phyloP scores from a whole-genome alignment of 1,140 invertebrate species.

The Lasioglossum albipes region DNA sequence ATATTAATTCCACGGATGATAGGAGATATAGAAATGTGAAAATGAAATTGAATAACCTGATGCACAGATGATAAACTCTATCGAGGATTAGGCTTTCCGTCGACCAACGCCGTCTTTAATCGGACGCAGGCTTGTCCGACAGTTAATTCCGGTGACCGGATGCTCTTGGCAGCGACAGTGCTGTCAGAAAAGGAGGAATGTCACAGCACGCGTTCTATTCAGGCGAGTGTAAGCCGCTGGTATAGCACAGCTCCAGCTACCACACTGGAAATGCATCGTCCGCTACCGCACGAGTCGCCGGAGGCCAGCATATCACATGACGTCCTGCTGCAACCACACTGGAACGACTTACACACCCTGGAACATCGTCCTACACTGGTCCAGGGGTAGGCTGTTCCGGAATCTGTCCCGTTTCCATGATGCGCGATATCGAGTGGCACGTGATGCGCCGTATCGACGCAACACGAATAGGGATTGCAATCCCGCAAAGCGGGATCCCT shows the following conservation, averaged over 20 bases:
- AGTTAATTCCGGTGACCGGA: too few relatives aligned
- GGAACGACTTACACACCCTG: background rate
- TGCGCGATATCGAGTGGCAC: background rate
- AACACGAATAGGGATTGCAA: too few relatives aligned
- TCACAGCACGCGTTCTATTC: constrained; percentile 39
- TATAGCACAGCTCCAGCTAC: constrained; percentile 34
- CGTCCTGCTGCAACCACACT: constrained; percentile 14
- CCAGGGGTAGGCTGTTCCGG: background rate
- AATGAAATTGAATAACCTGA: too few relatives aligned
- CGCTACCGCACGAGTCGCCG: constrained; percentile 46
- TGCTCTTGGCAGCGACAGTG: too few relatives aligned
- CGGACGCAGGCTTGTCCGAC: too few relatives aligned
- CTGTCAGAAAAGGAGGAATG: constrained; percentile 37
- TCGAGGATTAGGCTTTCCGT: too few relatives aligned
- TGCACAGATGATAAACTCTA: too few relatives aligned
- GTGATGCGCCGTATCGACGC: too few relatives aligned
- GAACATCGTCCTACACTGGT: background rate
- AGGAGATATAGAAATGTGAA: too few relatives aligned
- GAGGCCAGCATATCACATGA: constrained; percentile 35
- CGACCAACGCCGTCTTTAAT: too few relatives aligned
- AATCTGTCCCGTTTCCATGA: background rate
- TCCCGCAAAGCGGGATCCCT: too few relatives aligned
- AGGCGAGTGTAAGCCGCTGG: constrained; percentile 1
- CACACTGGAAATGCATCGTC: constrained; percentile 56
- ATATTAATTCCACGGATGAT: too few relatives aligned